Base-by-base conservation (phyloP, 2,888 invertebrate species). In the Idaea biselata region DNA sequence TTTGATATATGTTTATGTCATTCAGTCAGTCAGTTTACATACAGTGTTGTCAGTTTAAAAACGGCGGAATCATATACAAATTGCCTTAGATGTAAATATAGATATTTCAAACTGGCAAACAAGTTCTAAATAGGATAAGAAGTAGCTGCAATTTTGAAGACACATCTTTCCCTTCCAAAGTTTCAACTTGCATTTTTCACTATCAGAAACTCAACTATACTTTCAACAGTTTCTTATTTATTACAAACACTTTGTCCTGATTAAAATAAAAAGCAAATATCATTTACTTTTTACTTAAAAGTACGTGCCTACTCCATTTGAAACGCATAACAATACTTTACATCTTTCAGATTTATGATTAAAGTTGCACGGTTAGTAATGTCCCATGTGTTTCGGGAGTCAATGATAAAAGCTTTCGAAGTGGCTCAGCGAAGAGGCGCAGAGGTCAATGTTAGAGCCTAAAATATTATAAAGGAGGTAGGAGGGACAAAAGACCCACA, bases 341-440 rank as follows among this genome's bases (percentile, higher is more conserved):
- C 63, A 67, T 64, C 63, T 64, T 59, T 31, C 56, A 60, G 67
- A 72, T 72, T 70, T 70, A 72, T 68, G 72, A 67, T 65, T 65
- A 67, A 72, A 72, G 68, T 72, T 72, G 61, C 18, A 54, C 64
- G 63, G 65, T 68, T 68, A 69, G 70, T 71, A 69, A 70, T 72
- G 78, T 77, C 82, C 76, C 81, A 80, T 78, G 78, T 80, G 80
- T 79, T 80, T 75, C 69, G 71, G 63, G 67, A 72, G 63, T 69
- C 73, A 69, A 73, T 77, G 79, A 76, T 80, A 79, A 79, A 80
- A 80, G 79, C 81, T 79, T 80, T 77, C 68, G 71, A 76, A 70
- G 71, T 70, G 77, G 79, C 76, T 68, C 63, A 18, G 18, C 56
- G 56, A 18, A 17, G 56, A 44, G 44, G 44, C 44, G 44, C 44